Conservation (phyloP, 2,113 vertebrate species). For the Planiliza haematocheilus region DNA sequence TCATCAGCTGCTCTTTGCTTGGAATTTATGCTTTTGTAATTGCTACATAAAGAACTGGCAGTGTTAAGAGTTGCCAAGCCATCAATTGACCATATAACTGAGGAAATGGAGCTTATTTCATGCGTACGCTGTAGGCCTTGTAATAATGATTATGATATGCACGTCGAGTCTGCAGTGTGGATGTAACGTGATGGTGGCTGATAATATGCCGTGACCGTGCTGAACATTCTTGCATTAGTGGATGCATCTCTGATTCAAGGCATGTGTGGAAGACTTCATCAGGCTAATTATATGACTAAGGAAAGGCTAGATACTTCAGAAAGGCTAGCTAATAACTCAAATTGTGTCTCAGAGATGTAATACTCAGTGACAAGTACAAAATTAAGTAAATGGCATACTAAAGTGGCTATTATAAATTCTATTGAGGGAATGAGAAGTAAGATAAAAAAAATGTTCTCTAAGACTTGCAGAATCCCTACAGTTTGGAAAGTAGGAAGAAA, state of each 20-base stretch:
- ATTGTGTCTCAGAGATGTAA: slow-evolving; percentile 58
- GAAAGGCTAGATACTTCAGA: slow-evolving; percentile 65
- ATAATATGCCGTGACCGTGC: slow-evolving; percentile 15
- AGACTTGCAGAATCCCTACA: slow-evolving; percentile 44
- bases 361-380: slow-evolving; percentile 67
- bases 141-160: slow-evolving; percentile 5
- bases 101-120: slow-evolving; percentile 6
- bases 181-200: slow-evolving; percentile 12
- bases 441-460: slow-evolving; percentile 44
- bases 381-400: slow-evolving; percentile 65
- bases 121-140: not conserved
- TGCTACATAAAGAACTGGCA: slow-evolving; percentile 27
- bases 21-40: not conserved
- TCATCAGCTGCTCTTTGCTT: too few relatives aligned
- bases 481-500: slow-evolving; percentile 51
- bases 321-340: slow-evolving; percentile 70
- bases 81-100: not conserved
- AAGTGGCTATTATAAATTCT: slow-evolving; percentile 69
- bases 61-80: slow-evolving; percentile 19
- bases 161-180: slow-evolving; percentile 2
- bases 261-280: slow-evolving; percentile 75
- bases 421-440: slow-evolving; percentile 54
- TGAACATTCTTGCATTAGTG: slow-evolving; percentile 54
- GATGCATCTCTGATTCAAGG: slow-evolving; percentile 61
- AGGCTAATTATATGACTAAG: slow-evolving; percentile 63